These are phyloP conservation scores for Cyanoramphus novaezelandiae DNA, from an alignment of 2,113 vertebrate species.

Conservation along the genomic window DNA sequence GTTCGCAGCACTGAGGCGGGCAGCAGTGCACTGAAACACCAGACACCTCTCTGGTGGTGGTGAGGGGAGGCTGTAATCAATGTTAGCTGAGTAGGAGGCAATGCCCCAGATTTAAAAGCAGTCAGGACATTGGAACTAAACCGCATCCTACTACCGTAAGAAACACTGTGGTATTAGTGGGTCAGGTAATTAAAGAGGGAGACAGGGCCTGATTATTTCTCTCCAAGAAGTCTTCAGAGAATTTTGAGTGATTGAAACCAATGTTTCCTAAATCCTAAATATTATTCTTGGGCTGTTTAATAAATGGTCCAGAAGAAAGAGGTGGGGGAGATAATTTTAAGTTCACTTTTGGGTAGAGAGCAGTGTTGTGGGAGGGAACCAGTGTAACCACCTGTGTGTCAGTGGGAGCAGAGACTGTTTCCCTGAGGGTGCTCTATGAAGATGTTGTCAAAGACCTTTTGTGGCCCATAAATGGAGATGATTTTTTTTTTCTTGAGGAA, in stretches of 20 bases:
- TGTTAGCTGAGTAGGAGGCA: not conserved
- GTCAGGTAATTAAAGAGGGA: not conserved
- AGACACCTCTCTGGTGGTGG: not conserved
- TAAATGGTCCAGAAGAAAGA: not conserved
- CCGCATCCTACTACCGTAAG: not conserved
- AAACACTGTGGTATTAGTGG: not conserved
- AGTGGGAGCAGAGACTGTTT: not conserved
- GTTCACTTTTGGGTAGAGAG: not conserved
- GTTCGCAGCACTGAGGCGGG: not conserved
- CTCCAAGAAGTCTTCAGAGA: not conserved
- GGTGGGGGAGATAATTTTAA: not conserved
- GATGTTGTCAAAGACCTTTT: not conserved
- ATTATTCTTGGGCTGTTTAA: not conserved
- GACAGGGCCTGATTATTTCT: not conserved
- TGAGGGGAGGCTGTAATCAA: rapidly evolving
- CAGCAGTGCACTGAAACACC: not conserved
- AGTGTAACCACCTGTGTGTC: not conserved
- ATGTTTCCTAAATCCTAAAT: not conserved
- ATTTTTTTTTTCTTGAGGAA: not conserved
- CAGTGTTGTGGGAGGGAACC: not conserved
- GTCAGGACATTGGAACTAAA: not conserved
- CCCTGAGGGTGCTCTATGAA: not conserved
- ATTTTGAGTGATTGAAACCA: not conserved
- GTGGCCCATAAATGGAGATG: not conserved
- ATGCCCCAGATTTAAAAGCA: not conserved